phyloP scores from a whole-genome alignment of 2,797 vertebrate species.

The Hybognathus amarus region DNA sequence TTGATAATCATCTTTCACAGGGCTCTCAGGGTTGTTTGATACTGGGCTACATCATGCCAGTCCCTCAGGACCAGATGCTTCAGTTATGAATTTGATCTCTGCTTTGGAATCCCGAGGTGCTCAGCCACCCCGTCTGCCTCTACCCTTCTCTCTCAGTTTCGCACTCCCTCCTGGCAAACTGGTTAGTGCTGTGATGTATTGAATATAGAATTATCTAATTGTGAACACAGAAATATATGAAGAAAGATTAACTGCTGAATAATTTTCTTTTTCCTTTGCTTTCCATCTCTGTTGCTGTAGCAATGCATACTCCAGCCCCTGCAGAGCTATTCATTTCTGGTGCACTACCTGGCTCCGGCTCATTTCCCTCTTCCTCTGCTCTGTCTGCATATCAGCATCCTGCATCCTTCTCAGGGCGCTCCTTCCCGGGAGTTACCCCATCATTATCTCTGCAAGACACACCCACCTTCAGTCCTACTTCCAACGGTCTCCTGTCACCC shows the following conservation, averaged over 20 bases:
- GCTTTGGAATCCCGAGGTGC: conserved; percentile 90
- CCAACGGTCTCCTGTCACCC: conserved; percentile 89
- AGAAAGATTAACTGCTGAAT: conserved; percentile 38
- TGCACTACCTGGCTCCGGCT: conserved; percentile 85
- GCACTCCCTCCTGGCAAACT: conserved; percentile 90
- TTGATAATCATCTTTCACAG: conserved; percentile 64
- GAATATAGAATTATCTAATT: background rate
- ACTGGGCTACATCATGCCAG: conserved; percentile 87
- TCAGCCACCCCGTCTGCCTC: conserved; percentile 89
- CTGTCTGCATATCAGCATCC: conserved; percentile 94
- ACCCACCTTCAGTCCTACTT: conserved; percentile 86
- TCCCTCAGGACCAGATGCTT: conserved; percentile 85
- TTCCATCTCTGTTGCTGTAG: conserved; percentile 69
- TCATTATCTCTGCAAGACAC: conserved; percentile 89
- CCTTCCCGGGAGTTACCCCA: conserved; percentile 85
- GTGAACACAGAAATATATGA: conserved; percentile 18
- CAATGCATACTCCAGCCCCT: conserved; percentile 90
- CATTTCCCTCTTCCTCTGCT: conserved; percentile 87
- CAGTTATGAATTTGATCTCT: conserved; percentile 94
- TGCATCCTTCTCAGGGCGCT: conserved; percentile 87
- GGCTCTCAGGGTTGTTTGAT: conserved; percentile 90
- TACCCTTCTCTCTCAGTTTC: conserved; percentile 92
- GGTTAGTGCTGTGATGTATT: conserved; percentile 74
- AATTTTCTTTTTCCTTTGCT: conserved; percentile 35
- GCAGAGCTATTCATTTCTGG: conserved; percentile 93